Evolutionary conservation across 1,140 invertebrate species (phyloP), one percentile per base, ranked within the genome.

Genomic region (Popillia japonica): DNA sequence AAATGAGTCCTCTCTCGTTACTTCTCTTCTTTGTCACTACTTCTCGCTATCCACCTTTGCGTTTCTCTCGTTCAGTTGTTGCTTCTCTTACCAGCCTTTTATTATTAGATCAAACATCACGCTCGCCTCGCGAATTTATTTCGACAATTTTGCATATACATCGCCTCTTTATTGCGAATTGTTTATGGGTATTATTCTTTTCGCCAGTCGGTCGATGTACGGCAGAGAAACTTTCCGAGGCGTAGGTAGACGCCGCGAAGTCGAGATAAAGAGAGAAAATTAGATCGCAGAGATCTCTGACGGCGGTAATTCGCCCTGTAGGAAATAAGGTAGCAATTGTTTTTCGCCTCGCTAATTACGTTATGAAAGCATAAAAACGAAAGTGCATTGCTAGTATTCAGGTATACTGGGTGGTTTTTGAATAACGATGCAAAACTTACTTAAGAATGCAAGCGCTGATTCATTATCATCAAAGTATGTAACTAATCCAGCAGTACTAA

Each of bases 1-100:
- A 80, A 80, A 80, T 80, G 75, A 76, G 75, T 44, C 34, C n/a
- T 55, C 61, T 68, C 61, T 68, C 22, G 61, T 17, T 20, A 22
- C 22, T 23, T 68, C 61, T 68, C 61, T 68, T 68, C 27, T 34
- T 68, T 22, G 61, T 10, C 72, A 9, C 17, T 40, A 42, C 34
- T 41, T 74, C 20, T 74, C 34, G 41, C 61, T 22, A 68, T 68
- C 61, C 61, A 23, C 61, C 20, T 34, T 34, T 10, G 22, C 61
- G 22, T 8, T 23, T 68, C 61, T 55, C 48, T 55, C 22, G 61
- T 68, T 68, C 61, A 68, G 61, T 68, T 68, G 61, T 74, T 41
- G 72, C 72, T 41, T 41, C 72, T 41, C 11, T 14, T 34, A 20
- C n/a, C 7, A 17, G 48, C 48, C 48, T 55, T 55, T 44, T 40